These are phyloP conservation scores for Hirtodrosophila histrioides DNA, from an alignment of 2,888 invertebrate genomes.

Conservation along the genomic window DNA sequence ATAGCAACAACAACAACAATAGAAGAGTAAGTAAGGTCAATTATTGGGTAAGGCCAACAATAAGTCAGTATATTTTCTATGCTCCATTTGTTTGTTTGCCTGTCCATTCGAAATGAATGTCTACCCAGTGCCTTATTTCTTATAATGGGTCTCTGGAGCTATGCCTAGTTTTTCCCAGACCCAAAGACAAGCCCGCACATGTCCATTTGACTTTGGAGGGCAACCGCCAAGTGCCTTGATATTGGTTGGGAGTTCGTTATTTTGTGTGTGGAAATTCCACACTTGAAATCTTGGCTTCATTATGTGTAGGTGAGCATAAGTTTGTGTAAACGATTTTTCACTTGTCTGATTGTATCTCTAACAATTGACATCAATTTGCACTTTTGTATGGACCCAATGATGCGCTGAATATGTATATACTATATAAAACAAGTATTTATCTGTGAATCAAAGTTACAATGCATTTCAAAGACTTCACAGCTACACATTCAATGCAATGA, in stretches of 20 bases:
- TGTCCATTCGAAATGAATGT: constrained; percentile 13
- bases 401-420: neutral
- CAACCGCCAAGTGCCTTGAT: constrained; percentile 1
- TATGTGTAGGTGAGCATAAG: constrained; percentile 2
- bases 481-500: too few relatives aligned
- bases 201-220: constrained; percentile 22
- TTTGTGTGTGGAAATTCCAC: constrained; percentile 26
- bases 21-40: constrained; percentile 56
- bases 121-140: constrained; percentile 38
- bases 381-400: constrained; percentile 20
- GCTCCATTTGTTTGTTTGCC: constrained; percentile 31
- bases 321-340: neutral
- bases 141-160: constrained; percentile 33
- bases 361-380: constrained; percentile 62
- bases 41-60: constrained; percentile 68
- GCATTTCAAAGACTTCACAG: too few relatives aligned
- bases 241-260: too few relatives aligned
- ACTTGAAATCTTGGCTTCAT: constrained; percentile 6
- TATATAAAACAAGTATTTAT: constrained; percentile 1
- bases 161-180: constrained; percentile 5
- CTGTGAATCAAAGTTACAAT: neutral
- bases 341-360: constrained; percentile 21
- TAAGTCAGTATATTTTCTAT: constrained; percentile 10
- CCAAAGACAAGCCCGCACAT: constrained; percentile 6
- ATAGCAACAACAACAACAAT: constrained; percentile 6